Evolutionary conservation across 92 coral and sea anemone genomes (phyloP).

Genomic region (Palythoa caribaeorum): DNA sequence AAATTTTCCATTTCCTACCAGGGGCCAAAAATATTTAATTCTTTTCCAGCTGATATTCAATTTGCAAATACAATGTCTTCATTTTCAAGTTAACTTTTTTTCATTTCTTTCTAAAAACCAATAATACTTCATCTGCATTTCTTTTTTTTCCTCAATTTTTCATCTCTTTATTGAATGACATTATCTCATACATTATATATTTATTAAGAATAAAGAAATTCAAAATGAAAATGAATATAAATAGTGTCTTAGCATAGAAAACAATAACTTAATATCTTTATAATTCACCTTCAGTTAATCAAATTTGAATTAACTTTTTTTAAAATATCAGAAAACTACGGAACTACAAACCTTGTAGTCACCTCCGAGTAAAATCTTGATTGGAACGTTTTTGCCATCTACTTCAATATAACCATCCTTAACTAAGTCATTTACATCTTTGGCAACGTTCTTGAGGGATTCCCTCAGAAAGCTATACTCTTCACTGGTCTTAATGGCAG

Average conservation of each 20-base stretch:
- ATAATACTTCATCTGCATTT: neutral
- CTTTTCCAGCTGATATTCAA: too few relatives aligned
- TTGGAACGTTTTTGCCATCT: conserved; percentile 29
- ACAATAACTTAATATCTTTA: neutral
- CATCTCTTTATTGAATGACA: neutral
- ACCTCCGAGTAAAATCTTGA: conserved; percentile 36
- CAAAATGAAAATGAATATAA: neutral
- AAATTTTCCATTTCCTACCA: too few relatives aligned
- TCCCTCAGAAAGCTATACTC: conserved; percentile 36
- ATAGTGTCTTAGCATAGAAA: too few relatives aligned
- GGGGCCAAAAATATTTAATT: too few relatives aligned
- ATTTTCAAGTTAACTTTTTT: too few relatives aligned
- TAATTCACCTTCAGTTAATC: conserved; percentile 5
- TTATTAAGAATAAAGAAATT: neutral
- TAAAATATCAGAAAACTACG: neutral
- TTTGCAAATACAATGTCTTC: too few relatives aligned
- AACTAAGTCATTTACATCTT: conserved; percentile 10
- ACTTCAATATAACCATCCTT: conserved; percentile 28
- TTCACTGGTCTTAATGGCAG: conserved; percentile 26
- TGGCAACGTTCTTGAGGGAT: conserved; percentile 17
- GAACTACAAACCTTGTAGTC: conserved; percentile 43
- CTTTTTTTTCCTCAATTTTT: too few relatives aligned
- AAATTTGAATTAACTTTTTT: conserved; percentile 4
- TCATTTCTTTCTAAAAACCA: neutral
- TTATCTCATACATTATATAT: neutral